Evolutionary conservation across 2,113 vertebrate genomes (phyloP).

Genomic region (Camelus dromedarius): DNA sequence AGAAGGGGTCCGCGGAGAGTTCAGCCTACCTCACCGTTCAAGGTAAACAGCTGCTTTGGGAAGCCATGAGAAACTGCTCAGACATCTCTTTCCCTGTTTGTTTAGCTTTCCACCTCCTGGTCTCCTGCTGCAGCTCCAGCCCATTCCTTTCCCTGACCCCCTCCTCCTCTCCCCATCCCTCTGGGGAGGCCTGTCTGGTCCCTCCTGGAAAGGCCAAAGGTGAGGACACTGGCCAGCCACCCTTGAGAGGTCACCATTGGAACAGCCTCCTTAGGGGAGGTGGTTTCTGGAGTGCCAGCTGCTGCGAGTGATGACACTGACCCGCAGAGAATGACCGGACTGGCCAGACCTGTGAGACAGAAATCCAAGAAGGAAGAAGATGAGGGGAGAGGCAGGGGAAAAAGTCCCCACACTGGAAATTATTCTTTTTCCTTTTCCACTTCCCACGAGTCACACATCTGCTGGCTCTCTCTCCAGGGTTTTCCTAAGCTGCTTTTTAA

Average conservation of each 20-base stretch:
- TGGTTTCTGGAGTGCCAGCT: slow-evolving; percentile 72
- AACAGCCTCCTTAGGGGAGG: slow-evolving; percentile 74
- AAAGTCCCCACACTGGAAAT: not conserved
- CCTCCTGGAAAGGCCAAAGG: not conserved
- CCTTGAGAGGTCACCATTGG: not conserved
- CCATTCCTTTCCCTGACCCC: not conserved
- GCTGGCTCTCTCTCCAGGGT: slow-evolving; percentile 1
- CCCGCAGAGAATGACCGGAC: slow-evolving; percentile 77
- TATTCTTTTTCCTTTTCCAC: slow-evolving; percentile 61
- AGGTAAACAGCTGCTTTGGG: slow-evolving; percentile 86
- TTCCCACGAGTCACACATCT: slow-evolving; percentile 49
- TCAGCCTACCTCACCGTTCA: slow-evolving; percentile 93
- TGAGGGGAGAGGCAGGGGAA: slow-evolving; percentile 50
- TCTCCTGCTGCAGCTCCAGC: not conserved
- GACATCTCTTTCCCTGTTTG: slow-evolving; percentile 69
- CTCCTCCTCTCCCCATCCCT: no score
- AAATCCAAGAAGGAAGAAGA: slow-evolving; percentile 75
- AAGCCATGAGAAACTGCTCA: slow-evolving; percentile 12
- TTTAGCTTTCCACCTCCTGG: slow-evolving; percentile 55
- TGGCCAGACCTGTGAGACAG: slow-evolving; percentile 66
- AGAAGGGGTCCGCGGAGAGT: slow-evolving; percentile 92
- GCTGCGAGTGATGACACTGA: slow-evolving; percentile 73
- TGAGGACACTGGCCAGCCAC: slow-evolving; percentile 40
- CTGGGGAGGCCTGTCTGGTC: not conserved
- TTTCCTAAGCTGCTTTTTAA: slow-evolving; percentile 76